These are phyloP conservation scores for Stichodactyla helianthus DNA, from an alignment of 64 coral and sea anemone species.

Conservation along the genomic window DNA sequence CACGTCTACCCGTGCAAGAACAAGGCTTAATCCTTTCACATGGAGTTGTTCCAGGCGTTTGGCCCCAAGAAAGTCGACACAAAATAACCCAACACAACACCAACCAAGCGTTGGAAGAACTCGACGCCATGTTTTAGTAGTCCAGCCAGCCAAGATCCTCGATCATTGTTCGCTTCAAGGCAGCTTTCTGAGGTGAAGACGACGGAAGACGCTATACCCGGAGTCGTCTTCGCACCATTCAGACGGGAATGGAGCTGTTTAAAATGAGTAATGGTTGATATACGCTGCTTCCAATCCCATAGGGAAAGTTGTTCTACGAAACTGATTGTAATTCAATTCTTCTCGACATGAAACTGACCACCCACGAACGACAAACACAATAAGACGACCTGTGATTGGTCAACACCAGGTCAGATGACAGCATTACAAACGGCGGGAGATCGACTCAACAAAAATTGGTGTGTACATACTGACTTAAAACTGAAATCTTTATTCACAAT, in stretches of 20 bases:
- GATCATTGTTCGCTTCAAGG: neutral
- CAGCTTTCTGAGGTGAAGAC: neutral
- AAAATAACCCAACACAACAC: slow-evolving; percentile 37
- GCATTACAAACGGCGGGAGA: slow-evolving; percentile 42
- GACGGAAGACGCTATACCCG: neutral
- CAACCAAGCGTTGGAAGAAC: slow-evolving; percentile 29
- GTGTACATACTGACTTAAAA: neutral
- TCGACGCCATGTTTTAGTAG: slow-evolving; percentile 38
- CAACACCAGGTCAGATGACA: slow-evolving; percentile 43
- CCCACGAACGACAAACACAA: slow-evolving; percentile 60
- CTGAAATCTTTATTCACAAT: slow-evolving; percentile 14
- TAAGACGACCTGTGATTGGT: slow-evolving; percentile 45
- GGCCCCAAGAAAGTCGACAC: slow-evolving; percentile 18
- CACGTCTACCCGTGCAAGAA: slow-evolving; percentile 35
- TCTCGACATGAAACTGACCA: slow-evolving; percentile 70
- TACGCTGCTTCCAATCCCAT: slow-evolving; percentile 12
- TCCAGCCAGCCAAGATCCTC: neutral
- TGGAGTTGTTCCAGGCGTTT: slow-evolving; percentile 12
- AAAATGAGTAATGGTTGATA: slow-evolving; percentile 2
- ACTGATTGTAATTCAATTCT: slow-evolving; percentile 57
- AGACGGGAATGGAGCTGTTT: slow-evolving; percentile 2
- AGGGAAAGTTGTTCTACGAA: slow-evolving; percentile 12
- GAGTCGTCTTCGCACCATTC: neutral
- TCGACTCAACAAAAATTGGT: slow-evolving; percentile 37
- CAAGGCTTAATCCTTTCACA: slow-evolving; percentile 47